Base-by-base conservation (phyloP, 1,140 invertebrate species). In the Leptonema lineaticorne region DNA sequence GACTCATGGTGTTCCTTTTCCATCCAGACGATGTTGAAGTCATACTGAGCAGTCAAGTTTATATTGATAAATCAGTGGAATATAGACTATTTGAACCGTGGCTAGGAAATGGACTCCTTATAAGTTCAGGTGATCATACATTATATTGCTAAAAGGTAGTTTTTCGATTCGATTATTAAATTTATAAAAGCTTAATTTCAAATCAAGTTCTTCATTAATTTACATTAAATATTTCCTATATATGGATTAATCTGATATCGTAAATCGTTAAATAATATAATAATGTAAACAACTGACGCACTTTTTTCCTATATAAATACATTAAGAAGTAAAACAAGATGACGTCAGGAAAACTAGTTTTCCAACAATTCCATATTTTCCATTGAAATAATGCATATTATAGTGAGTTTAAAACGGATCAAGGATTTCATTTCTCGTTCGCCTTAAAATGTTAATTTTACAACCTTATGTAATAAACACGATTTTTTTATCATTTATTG, bases 1-100 rank as follows among this genome's bases (percentile, higher is more conserved):
- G 89, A 75, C 80, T 92, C 24, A 45, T 90, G 2, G 81, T 92
- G 7, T 91, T 91, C 78, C 76, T 92, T 56, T 83, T 85, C 16
- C 87, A 92, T 74, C 90, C 90, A 20, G 82, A 86, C 20, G 90
- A 92, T 72, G 86, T 90, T 14, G 90, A 92, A 75, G 78, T 91
- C 8, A 87, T 91, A 62, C 79, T 90, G 0, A 89, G 88, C 74
- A 91, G 89, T 73, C 86, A 90, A 68, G 88, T 90, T 4, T 87
- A 89, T 77, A 88, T 90, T 50, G 88, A 90, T 77, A 90, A 90
- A 78, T 87, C 88, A 7, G 77, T 82, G 14, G 89, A 90, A 71
- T 90, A 90, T 76, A 83, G 82, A 70, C 89, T 89, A 78, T 90
- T 90, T 78, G 83, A 89, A 71, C 89, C 89, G 1, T 90, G 89